These are phyloP conservation scores for Orthosia incerta DNA, from an alignment of 2,888 invertebrate genomes.

Conservation along the genomic window DNA sequence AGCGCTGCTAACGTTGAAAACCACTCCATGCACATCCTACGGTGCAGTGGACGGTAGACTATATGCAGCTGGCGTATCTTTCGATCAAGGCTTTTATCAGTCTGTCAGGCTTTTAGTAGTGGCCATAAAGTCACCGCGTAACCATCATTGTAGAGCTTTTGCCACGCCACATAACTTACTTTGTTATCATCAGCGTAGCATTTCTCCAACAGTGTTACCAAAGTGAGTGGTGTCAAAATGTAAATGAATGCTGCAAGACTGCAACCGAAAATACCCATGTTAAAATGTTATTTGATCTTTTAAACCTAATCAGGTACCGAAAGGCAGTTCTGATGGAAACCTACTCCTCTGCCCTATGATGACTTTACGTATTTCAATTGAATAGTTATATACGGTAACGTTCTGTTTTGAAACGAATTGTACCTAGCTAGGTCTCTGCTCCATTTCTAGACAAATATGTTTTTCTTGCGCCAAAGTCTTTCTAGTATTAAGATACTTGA, in stretches of 20 bases:
- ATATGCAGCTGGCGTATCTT: neutral
- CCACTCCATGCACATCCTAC: neutral
- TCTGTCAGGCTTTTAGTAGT: neutral
- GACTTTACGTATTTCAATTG: too few relatives aligned
- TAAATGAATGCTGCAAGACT: neutral
- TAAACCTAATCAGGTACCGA: neutral
- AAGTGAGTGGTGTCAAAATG: neutral
- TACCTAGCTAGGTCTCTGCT: too few relatives aligned
- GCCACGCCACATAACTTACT: slow-evolving; percentile 8
- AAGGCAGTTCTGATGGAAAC: neutral
- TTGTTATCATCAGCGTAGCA: neutral
- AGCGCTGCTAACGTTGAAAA: neutral
- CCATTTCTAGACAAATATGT: neutral
- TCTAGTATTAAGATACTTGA: slow-evolving; percentile 1
- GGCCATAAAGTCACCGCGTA: neutral
- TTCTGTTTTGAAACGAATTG: too few relatives aligned
- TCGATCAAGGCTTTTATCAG: slow-evolving; percentile 3
- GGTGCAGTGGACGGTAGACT: neutral
- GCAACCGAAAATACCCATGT: too few relatives aligned
- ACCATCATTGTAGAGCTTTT: neutral
- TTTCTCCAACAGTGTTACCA: neutral
- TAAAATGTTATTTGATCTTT: neutral
- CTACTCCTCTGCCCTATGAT: neutral
- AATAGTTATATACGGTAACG: too few relatives aligned
- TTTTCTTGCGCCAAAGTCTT: neutral